Evolutionary conservation across 2,113 vertebrate genomes (phyloP).

Genomic region (Campylomormyrus tamandua): DNA sequence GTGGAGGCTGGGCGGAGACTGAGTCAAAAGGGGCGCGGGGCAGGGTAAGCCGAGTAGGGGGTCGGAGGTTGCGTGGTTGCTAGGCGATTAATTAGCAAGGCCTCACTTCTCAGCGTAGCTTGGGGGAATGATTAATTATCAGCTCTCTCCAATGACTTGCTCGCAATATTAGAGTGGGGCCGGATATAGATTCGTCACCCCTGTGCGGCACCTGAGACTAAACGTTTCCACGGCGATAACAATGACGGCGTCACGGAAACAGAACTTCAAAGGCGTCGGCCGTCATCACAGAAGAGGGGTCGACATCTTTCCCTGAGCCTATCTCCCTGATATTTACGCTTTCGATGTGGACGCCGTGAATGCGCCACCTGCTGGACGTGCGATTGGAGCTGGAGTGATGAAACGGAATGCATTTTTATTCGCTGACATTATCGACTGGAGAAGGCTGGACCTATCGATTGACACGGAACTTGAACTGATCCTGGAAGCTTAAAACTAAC

Average conservation of each 20-base stretch:
- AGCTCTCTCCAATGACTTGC: background rate
- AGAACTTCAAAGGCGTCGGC: background rate
- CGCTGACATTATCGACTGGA: background rate
- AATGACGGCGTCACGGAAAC: background rate
- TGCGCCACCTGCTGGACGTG: background rate
- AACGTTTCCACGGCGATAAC: background rate
- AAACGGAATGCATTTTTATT: background rate
- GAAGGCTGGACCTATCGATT: background rate
- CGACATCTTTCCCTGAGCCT: background rate
- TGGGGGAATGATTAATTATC: background rate
- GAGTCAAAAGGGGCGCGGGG: background rate
- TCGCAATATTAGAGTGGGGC: background rate
- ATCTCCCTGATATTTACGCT: background rate
- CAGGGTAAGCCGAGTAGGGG: background rate
- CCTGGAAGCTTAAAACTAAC: background rate
- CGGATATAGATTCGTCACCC: background rate
- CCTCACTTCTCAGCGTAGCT: background rate
- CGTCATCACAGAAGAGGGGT: too few relatives aligned
- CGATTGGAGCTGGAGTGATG: background rate
- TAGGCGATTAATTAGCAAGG: background rate
- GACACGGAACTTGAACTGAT: background rate
- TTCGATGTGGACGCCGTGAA: background rate
- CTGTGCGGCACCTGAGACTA: background rate
- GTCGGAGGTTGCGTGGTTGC: background rate
- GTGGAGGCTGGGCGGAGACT: background rate